phyloP scores from a whole-genome alignment of 1,140 invertebrate genomes.

The Armadillidium nasatum region DNA sequence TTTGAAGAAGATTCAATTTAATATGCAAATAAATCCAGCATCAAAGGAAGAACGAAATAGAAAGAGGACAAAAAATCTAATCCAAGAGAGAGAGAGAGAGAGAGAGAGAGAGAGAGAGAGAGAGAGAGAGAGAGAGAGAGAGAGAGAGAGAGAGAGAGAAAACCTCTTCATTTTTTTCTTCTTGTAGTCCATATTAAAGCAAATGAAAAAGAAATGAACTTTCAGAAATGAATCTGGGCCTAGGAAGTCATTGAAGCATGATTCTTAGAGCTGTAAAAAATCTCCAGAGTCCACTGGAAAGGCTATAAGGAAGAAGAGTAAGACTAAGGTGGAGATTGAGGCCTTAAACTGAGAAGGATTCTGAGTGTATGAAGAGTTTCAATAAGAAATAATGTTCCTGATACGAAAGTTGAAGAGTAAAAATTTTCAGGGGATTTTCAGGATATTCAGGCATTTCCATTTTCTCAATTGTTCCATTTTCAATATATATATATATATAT shows the following conservation, averaged over 20 bases:
- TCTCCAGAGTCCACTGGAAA: conserved; percentile 11
- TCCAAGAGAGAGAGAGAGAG: no score
- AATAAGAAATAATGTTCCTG: conserved; percentile 4
- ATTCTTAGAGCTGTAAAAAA: neutral
- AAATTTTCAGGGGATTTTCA: neutral
- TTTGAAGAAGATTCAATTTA: neutral
- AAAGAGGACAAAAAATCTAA: neutral
- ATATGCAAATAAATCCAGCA: neutral
- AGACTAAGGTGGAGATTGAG: neutral
- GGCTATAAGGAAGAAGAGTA: neutral
- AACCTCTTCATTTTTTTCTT: no score
- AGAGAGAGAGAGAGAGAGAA: no score
- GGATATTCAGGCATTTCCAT: neutral
- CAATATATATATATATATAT: neutral
- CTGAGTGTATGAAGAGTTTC: neutral
- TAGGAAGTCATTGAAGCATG: neutral
- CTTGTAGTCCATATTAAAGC: no score
- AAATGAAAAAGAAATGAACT: no score
- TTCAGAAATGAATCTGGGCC: neutral
- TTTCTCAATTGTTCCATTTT: neutral
- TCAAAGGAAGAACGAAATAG: neutral
- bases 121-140: no score
- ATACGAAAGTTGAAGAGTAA: neutral
- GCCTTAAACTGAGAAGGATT: neutral
- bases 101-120: neutral